phyloP scores from a whole-genome alignment of 1,140 invertebrate genomes.

The Eriosoma lanigerum region DNA sequence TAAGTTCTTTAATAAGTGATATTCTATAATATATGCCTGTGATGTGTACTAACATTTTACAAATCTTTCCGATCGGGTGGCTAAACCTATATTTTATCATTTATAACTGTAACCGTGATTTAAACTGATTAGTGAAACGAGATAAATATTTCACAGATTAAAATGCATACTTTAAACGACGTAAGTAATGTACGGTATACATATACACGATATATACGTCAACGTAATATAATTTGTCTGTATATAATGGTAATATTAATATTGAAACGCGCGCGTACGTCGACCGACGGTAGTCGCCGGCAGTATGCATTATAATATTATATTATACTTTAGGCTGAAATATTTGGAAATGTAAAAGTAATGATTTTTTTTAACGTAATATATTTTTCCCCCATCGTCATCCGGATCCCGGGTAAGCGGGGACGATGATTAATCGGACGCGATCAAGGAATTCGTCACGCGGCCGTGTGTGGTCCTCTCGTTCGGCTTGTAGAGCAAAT shows the following conservation, averaged over 20 bases:
- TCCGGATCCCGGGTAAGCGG: neutral
- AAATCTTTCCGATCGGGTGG: no score
- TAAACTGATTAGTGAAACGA: no score
- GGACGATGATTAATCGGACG: slow-evolving; percentile 34
- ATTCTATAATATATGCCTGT: no score
- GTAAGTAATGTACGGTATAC: neutral
- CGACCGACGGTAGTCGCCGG: slow-evolving; percentile 5
- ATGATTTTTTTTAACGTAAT: neutral
- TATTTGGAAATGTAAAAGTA: neutral
- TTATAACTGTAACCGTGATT: no score
- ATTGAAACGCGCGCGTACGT: neutral
- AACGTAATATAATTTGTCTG: neutral
- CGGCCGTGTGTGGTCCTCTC: slow-evolving; percentile 20
- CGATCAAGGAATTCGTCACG: slow-evolving; percentile 31
- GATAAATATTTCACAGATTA: no score
- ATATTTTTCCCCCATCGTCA: neutral
- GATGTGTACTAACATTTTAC: no score
- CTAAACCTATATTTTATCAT: no score
- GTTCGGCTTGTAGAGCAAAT: neutral
- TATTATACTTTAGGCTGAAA: neutral
- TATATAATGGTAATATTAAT: neutral
- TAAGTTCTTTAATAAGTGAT: no score
- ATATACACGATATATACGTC: neutral
- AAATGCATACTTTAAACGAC: no score
- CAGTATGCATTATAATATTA: neutral